Evolutionary conservation across 1,140 invertebrate species (phyloP).

Genomic region (Leucophenga varia): DNA sequence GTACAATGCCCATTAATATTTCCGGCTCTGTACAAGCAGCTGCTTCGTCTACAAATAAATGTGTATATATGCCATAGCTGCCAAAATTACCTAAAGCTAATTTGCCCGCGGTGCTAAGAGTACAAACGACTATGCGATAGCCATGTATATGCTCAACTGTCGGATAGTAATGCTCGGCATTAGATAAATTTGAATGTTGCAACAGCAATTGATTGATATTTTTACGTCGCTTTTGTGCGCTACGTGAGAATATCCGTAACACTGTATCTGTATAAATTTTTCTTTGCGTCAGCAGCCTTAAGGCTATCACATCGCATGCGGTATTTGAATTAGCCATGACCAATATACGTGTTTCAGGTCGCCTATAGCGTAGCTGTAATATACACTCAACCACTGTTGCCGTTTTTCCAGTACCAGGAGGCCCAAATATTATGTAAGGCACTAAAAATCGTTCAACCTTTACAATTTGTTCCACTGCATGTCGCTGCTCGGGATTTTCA

Average conservation of each 20-base stretch:
- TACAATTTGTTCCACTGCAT: slow-evolving; percentile 66
- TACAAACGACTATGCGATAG: slow-evolving; percentile 21
- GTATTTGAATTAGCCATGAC: slow-evolving; percentile 73
- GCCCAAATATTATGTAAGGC: slow-evolving; percentile 75
- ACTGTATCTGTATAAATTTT: slow-evolving; percentile 37
- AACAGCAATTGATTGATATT: slow-evolving; percentile 12
- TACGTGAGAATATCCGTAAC: slow-evolving; percentile 54
- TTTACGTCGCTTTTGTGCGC: slow-evolving; percentile 38
- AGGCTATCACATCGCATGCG: slow-evolving; percentile 69
- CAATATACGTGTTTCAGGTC: slow-evolving; percentile 59
- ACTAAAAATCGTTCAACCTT: slow-evolving; percentile 60
- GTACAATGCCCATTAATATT: slow-evolving; percentile 63
- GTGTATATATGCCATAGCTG: slow-evolving; percentile 63
- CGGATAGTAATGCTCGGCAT: slow-evolving; percentile 20
- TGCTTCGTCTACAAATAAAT: slow-evolving; percentile 83
- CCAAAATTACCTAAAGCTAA: slow-evolving; percentile 65
- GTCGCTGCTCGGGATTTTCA: slow-evolving; percentile 63
- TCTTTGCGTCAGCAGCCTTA: slow-evolving; percentile 56
- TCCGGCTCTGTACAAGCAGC: slow-evolving; percentile 78
- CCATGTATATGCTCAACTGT: slow-evolving; percentile 17
- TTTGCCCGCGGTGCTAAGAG: slow-evolving; percentile 56
- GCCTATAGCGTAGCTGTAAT: slow-evolving; percentile 48
- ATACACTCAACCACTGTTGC: slow-evolving; percentile 73
- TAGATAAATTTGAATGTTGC: slow-evolving; percentile 19
- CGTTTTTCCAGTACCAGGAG: slow-evolving; percentile 78